Percentiles rank a stretch among this genome's conserved stretches.
phyloP scores from a whole-genome alignment of 2,888 invertebrate species.

The Stictocephala bisonia region DNA sequence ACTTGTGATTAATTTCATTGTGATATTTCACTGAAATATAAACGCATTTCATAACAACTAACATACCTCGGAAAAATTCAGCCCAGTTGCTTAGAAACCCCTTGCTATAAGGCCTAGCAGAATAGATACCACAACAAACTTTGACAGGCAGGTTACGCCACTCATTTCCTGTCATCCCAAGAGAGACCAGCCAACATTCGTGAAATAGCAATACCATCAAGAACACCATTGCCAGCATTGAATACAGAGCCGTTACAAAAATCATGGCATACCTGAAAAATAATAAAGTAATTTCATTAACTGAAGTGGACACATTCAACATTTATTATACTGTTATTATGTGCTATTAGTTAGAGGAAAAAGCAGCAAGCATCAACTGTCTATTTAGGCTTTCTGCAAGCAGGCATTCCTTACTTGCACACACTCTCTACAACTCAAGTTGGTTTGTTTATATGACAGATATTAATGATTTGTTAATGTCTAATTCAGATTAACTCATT shows the following conservation, averaged over 20 bases:
- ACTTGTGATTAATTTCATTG: no score
- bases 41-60: neutral
- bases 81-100: conserved; percentile 59
- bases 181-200: conserved; percentile 66
- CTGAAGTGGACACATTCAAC: no score
- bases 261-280: conserved; percentile 69
- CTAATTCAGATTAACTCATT: no score
- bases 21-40: no score
- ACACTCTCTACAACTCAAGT: no score
- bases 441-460: no score
- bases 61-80: conserved; percentile 56
- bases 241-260: conserved; percentile 69
- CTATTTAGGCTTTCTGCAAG: no score
- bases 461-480: no score
- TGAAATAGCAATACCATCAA: conserved; percentile 64
- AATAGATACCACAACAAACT: conserved; percentile 51
- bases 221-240: conserved; percentile 63
- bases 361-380: no score
- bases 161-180: conserved; percentile 68
- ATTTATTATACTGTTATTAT: no score
- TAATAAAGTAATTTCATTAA: conserved; percentile 50
- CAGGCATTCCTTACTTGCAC: no score
- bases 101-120: conserved; percentile 57
- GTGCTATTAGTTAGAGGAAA: no score
- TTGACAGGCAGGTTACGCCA: conserved; percentile 63